These are phyloP conservation scores for Dendroctonus ponderosae DNA, from an alignment of 1,140 invertebrate genomes.

Conservation along the genomic window DNA sequence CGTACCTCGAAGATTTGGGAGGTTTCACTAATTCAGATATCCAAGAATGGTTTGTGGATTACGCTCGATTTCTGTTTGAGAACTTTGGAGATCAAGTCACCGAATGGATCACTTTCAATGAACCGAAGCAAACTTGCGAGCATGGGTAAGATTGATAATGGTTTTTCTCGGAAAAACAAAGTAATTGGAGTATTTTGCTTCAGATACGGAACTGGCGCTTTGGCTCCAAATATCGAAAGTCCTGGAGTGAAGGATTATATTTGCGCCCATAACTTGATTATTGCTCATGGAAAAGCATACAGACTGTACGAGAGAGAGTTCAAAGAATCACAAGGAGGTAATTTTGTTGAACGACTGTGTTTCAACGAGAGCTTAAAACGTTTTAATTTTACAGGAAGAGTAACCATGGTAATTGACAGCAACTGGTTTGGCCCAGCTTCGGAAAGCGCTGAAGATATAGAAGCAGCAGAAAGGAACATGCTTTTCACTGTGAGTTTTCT, in stretches of 20 bases:
- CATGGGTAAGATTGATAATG: conserved; percentile 23
- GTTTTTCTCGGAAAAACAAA: neutral
- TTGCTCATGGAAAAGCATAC: conserved; percentile 42
- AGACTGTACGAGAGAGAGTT: conserved; percentile 42
- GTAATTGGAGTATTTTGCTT: neutral
- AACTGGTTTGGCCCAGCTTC: conserved; percentile 28
- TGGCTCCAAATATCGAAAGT: conserved; percentile 40
- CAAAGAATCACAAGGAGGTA: conserved; percentile 36
- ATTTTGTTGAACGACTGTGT: neutral
- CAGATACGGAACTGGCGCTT: conserved; percentile 22
- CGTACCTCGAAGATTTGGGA: conserved; percentile 52
- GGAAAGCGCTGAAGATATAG: conserved; percentile 9
- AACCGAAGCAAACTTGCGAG: conserved; percentile 64
- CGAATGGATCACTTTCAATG: conserved; percentile 71
- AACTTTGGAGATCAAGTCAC: conserved; percentile 62
- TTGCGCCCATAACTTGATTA: conserved; percentile 41
- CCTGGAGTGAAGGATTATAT: conserved; percentile 40
- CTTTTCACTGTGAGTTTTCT: conserved; percentile 20
- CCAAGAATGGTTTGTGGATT: conserved; percentile 48
- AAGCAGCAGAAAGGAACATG: conserved; percentile 17
- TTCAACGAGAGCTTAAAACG: too few species aligned
- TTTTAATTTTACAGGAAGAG: conserved; percentile 9
- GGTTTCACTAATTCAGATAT: conserved; percentile 53
- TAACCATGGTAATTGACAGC: conserved; percentile 26
- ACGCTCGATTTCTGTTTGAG: conserved; percentile 51